These are phyloP conservation scores for Heptranchias perlo DNA, from an alignment of 2,113 vertebrate species.

Conservation along the genomic window DNA sequence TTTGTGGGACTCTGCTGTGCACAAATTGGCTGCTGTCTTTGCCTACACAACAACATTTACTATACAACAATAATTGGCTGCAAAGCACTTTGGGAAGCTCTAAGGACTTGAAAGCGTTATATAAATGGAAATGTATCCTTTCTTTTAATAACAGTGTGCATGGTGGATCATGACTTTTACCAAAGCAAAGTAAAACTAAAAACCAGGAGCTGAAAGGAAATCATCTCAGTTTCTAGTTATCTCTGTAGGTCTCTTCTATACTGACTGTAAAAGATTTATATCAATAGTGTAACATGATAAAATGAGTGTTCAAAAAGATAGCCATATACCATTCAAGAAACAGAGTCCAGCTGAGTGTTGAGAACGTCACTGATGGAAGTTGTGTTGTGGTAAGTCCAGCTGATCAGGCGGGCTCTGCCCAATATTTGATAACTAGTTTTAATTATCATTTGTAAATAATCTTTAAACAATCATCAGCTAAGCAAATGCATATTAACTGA, in stretches of 20 bases:
- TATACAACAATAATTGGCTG: too few relatives aligned
- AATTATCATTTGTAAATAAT: slow-evolving; percentile 5
- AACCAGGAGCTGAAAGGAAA: background rate
- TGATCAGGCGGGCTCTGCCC: too few relatives aligned
- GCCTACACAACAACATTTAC: too few relatives aligned
- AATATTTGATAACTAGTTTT: background rate
- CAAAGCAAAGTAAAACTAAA: background rate
- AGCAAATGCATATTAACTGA: too few relatives aligned
- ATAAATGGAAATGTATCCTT: background rate
- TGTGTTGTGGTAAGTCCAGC: too few relatives aligned
- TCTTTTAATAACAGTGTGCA: background rate
- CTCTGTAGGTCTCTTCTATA: background rate
- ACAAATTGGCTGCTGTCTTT: too few relatives aligned
- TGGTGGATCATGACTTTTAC: background rate
- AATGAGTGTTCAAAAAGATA: background rate
- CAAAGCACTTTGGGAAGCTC: too few relatives aligned
- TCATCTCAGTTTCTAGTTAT: background rate
- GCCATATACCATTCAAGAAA: background rate
- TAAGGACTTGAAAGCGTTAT: background rate
- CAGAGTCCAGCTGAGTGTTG: background rate
- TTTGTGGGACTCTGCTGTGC: too few relatives aligned
- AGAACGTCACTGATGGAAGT: too few relatives aligned
- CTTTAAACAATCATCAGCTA: background rate
- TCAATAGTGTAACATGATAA: background rate
- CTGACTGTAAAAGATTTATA: background rate